Evolutionary conservation across 2,888 invertebrate genomes (phyloP).

Genomic region (Amblyjoppa proteus): DNA sequence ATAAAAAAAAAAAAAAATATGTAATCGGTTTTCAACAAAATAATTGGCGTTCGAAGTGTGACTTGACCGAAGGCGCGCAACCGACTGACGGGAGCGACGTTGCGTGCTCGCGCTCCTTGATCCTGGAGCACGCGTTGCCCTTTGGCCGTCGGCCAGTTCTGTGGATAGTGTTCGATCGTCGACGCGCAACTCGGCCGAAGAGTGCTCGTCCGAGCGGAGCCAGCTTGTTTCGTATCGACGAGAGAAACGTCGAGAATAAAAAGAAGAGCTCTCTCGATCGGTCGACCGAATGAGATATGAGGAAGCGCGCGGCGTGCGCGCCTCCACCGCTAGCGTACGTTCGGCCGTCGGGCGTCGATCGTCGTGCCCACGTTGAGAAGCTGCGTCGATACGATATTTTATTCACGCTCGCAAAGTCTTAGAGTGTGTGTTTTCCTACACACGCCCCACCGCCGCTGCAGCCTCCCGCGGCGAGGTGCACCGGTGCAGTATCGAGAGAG

Average conservation of each 20-base stretch:
- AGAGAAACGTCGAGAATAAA: slow-evolving; percentile 25
- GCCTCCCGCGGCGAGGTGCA: not conserved
- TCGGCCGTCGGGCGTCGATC: slow-evolving; percentile 45
- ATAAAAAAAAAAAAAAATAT: not conserved
- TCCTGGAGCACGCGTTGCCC: slow-evolving; percentile 68
- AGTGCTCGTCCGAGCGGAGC: slow-evolving; percentile 2
- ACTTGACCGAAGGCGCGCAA: slow-evolving; percentile 46
- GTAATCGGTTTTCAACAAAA: not conserved
- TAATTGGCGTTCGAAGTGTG: not conserved
- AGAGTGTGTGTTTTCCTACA: slow-evolving; percentile 1
- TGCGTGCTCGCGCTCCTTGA: slow-evolving; percentile 53
- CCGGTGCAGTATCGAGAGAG: not conserved
- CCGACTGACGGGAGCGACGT: slow-evolving; percentile 51
- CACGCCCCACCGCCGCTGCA: slow-evolving; percentile 3
- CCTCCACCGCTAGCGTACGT: slow-evolving; percentile 25
- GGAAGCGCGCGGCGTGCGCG: slow-evolving; percentile 54
- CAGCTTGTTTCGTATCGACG: slow-evolving; percentile 13
- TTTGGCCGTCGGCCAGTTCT: slow-evolving; percentile 61
- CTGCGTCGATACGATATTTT: slow-evolving; percentile 38
- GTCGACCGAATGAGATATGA: slow-evolving; percentile 47
- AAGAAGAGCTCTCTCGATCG: not conserved
- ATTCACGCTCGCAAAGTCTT: slow-evolving; percentile 39
- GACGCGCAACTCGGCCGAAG: not conserved
- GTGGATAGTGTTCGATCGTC: slow-evolving; percentile 15
- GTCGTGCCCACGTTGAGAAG: slow-evolving; percentile 42